A percentile compares a stretch with the other conserved stretches of the same genome.
Evolutionary conservation across 2,113 vertebrate genomes (phyloP).

Genomic region (Butorides virescens): DNA sequence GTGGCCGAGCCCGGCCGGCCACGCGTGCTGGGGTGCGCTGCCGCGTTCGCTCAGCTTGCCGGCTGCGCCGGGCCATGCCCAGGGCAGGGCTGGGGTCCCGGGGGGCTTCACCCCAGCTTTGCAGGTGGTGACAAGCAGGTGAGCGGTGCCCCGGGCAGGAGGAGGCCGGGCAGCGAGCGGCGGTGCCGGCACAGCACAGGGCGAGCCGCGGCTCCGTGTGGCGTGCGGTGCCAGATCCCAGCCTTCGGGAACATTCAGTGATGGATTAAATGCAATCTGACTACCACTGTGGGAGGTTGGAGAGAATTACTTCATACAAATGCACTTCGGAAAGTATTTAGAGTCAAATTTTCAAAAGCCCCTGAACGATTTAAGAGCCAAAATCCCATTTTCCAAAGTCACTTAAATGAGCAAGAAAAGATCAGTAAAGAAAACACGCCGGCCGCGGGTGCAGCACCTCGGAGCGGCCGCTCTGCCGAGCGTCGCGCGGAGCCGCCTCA

Average conservation of each 20-base stretch:
- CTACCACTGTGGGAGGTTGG: slow-evolving; percentile 64
- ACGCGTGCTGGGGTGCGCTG: rapidly evolving
- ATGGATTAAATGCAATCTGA: slow-evolving; percentile 66
- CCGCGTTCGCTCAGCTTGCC: rapidly evolving
- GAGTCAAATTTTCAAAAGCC: slow-evolving; percentile 66
- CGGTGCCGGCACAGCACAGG: neutral
- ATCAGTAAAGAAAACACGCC: neutral
- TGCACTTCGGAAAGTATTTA: slow-evolving; percentile 65
- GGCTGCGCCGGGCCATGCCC: neutral
- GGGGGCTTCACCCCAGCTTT: rapidly evolving
- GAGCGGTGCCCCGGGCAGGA: neutral
- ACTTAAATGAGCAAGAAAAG: slow-evolving; percentile 26
- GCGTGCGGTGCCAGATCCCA: slow-evolving; percentile 46
- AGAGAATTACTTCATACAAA: slow-evolving; percentile 68
- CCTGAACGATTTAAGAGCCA: slow-evolving; percentile 63
- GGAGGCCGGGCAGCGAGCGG: neutral
- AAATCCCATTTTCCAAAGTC: slow-evolving; percentile 65
- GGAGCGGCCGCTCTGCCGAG: neutral
- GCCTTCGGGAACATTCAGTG: slow-evolving; percentile 64
- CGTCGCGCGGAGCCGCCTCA: rapidly evolving
- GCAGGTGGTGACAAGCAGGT: neutral
- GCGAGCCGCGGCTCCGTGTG: slow-evolving; percentile 35
- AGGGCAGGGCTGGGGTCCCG: neutral
- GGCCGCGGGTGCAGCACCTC: neutral
- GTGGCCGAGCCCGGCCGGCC: neutral